phyloP scores from a whole-genome alignment of 2,888 invertebrate species.

The Lithophane leautieri region DNA sequence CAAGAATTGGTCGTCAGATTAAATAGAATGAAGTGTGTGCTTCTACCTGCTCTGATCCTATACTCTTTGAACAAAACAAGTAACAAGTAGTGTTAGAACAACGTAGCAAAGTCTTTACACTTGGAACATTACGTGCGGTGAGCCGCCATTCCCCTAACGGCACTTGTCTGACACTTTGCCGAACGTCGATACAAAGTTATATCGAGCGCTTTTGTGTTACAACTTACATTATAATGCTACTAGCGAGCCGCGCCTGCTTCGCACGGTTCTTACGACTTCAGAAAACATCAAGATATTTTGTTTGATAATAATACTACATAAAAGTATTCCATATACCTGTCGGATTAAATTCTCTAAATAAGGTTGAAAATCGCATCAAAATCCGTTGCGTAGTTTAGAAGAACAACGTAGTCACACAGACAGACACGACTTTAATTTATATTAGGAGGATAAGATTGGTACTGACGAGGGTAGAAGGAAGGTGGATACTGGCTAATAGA shows the following conservation, averaged over 20 bases:
- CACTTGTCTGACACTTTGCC: constrained; percentile 28
- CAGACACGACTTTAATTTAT: too few species aligned
- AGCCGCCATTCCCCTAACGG: constrained; percentile 20
- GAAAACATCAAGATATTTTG: background rate
- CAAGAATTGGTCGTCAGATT: background rate
- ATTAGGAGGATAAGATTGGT: too few species aligned
- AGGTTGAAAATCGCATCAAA: too few species aligned
- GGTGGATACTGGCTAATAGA: background rate
- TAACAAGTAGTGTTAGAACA: constrained; percentile 13
- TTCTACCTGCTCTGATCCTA: background rate
- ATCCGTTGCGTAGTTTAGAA: too few species aligned
- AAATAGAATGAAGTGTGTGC: background rate
- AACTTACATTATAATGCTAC: background rate
- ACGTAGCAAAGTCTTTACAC: background rate
- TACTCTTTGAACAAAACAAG: background rate
- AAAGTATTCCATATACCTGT: too few species aligned
- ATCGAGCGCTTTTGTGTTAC: background rate
- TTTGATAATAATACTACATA: too few species aligned
- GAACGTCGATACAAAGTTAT: constrained; percentile 30
- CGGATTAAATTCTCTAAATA: too few species aligned
- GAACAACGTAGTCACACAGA: too few species aligned
- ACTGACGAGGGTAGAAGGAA: background rate
- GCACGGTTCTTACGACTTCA: background rate
- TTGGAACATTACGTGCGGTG: constrained; percentile 4
- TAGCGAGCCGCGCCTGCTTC: background rate